phyloP scores from a whole-genome alignment of 2,113 vertebrate genomes.

The Coregonus clupeaformis region DNA sequence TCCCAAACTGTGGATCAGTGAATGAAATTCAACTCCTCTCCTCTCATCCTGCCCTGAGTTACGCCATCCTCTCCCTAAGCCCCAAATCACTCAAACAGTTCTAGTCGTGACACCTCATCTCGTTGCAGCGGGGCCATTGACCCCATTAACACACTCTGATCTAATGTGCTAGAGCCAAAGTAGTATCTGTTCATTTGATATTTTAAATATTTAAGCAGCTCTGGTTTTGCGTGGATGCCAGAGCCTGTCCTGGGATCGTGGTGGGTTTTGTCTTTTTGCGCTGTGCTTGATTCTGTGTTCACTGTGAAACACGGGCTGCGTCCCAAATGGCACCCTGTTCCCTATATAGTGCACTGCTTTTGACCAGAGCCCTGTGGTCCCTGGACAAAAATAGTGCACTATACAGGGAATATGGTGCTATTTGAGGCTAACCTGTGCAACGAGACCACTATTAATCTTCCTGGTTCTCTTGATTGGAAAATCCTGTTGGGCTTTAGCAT shows the following conservation, averaged over 20 bases:
- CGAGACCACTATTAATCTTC: conserved; percentile 59
- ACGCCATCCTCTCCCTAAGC: background rate
- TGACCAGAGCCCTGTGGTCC: too few species aligned
- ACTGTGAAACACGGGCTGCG: background rate
- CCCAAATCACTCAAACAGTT: background rate
- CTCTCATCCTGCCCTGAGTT: too few species aligned
- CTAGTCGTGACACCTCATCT: background rate
- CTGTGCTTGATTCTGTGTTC: background rate
- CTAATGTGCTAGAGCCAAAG: conserved; percentile 1
- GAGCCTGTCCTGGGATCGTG: too few species aligned
- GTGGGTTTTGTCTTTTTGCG: conserved; percentile 7
- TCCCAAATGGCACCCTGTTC: too few species aligned
- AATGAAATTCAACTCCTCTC: too few species aligned
- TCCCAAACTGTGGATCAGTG: too few species aligned
- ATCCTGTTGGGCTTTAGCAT: conserved; percentile 62
- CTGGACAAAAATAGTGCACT: too few species aligned
- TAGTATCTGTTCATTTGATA: conserved; percentile 43
- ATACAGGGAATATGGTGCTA: too few species aligned
- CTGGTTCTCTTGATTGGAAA: conserved; percentile 66
- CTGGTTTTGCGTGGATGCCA: background rate
- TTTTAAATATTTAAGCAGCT: conserved; percentile 55
- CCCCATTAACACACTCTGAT: background rate
- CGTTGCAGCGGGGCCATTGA: background rate
- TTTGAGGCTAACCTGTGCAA: background rate
- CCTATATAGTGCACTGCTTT: too few species aligned